These are phyloP conservation scores for Xiphydria camelus DNA, from an alignment of 2,888 invertebrate genomes.

Conservation along the genomic window DNA sequence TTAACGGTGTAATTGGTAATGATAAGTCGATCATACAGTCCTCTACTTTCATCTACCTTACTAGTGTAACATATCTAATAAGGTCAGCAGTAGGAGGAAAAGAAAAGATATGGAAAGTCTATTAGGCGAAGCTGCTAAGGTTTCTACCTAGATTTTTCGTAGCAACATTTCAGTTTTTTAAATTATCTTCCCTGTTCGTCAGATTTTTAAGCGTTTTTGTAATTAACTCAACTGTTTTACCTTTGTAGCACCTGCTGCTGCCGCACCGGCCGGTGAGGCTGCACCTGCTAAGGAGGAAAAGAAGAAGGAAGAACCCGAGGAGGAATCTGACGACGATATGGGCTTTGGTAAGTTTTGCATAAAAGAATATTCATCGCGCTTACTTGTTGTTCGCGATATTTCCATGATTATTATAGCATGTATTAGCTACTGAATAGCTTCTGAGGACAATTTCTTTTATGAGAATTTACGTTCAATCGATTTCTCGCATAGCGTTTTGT, in stretches of 20 bases:
- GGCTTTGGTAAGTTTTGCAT: conserved; percentile 75
- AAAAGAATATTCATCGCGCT: conserved; percentile 9
- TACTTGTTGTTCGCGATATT: conserved; percentile 22
- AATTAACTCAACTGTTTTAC: conserved; percentile 29
- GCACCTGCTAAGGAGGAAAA: conserved; percentile 73
- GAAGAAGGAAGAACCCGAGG: conserved; percentile 77
- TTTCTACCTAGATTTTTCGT: conserved; percentile 14
- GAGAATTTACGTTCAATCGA: conserved; percentile 16
- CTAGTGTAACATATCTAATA: conserved; percentile 32
- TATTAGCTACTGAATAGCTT: conserved; percentile 63
- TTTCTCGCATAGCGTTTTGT: conserved; percentile 32
- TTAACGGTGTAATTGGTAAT: conserved; percentile 2
- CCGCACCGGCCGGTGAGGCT: conserved; percentile 66
- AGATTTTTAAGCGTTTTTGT: not conserved
- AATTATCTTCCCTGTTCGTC: not conserved
- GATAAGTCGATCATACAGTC: conserved; percentile 6
- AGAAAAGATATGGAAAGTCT: conserved; percentile 35
- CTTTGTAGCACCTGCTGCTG: too few relatives aligned
- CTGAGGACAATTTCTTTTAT: conserved; percentile 35
- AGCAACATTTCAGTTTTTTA: conserved; percentile 3
- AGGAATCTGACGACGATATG: conserved; percentile 91
- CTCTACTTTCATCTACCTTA: conserved; percentile 52
- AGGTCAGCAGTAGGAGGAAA: conserved; percentile 51
- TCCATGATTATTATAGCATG: conserved; percentile 64
- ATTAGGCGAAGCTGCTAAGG: conserved; percentile 23